phyloP scores from a whole-genome alignment of 1,140 invertebrate species.

The Polyergus mexicanus region DNA sequence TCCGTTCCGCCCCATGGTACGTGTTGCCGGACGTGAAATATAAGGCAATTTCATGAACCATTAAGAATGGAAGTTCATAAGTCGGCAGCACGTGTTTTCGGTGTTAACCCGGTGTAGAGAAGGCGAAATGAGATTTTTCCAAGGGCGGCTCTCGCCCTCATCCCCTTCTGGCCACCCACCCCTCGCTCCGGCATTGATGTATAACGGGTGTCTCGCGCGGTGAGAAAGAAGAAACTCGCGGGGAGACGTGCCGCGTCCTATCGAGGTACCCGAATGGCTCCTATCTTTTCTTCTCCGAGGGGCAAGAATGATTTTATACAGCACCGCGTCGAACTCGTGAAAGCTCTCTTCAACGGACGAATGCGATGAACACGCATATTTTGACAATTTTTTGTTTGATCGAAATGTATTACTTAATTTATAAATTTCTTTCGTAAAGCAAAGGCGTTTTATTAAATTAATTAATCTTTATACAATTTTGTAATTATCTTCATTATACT shows the following conservation, averaged over 20 bases:
- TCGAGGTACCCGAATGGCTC: not conserved
- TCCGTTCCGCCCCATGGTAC: conserved; percentile 74
- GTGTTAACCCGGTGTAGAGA: conserved; percentile 82
- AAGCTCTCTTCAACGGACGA: too few relatives aligned
- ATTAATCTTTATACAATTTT: not conserved
- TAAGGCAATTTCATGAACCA: conserved; percentile 83
- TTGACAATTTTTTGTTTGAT: not conserved
- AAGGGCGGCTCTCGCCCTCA: conserved; percentile 52
- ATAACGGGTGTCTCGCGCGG: conserved; percentile 70
- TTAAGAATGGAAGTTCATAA: conserved; percentile 83
- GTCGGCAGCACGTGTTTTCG: conserved; percentile 82
- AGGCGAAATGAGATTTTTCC: conserved; percentile 81
- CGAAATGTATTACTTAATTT: not conserved
- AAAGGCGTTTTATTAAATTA: not conserved
- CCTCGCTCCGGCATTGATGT: conserved; percentile 67
- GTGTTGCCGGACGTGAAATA: conserved; percentile 80
- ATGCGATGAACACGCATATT: too few relatives aligned
- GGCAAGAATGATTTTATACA: conserved; percentile 64
- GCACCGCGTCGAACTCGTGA: conserved; percentile 30
- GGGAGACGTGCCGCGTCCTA: not conserved
- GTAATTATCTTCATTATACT: too few relatives aligned
- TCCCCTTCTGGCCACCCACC: not conserved
- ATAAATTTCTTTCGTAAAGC: too few relatives aligned
- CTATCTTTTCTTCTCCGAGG: not conserved
- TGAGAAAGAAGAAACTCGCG: conserved; percentile 7